A percentile compares a stretch with the other conserved stretches of the same genome.
phyloP scores from a whole-genome alignment of 2,797 vertebrate genomes.

The Phoxinus dragarum region DNA sequence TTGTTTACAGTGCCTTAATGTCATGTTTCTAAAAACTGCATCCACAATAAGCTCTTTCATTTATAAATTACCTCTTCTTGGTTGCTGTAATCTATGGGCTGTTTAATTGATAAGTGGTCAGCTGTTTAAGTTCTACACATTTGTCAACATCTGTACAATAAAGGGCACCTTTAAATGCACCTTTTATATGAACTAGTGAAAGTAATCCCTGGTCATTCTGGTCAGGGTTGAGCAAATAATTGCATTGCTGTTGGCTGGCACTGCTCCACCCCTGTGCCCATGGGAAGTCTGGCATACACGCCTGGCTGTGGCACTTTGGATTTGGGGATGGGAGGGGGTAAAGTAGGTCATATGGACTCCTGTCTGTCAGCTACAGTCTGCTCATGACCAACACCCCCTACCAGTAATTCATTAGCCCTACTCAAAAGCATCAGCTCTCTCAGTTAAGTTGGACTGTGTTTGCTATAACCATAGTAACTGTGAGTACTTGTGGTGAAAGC shows the following conservation, averaged over 20 bases:
- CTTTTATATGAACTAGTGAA: slow-evolving; percentile 47
- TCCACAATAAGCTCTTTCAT: slow-evolving; percentile 8
- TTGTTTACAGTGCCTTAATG: slow-evolving; percentile 8
- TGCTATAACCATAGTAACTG: slow-evolving; percentile 17
- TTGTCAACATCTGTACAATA: slow-evolving; percentile 44
- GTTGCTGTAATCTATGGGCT: slow-evolving; percentile 1
- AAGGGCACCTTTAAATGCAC: slow-evolving; percentile 41
- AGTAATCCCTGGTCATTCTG: slow-evolving; percentile 55
- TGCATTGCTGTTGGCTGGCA: slow-evolving; percentile 55
- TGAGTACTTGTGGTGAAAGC: background rate
- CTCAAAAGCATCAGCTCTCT: slow-evolving; percentile 16
- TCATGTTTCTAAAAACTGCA: slow-evolving; percentile 25
- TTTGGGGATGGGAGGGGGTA: slow-evolving; percentile 43
- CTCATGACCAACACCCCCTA: slow-evolving; percentile 32
- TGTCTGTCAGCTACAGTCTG: slow-evolving; percentile 44
- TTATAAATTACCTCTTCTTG: slow-evolving; percentile 11
- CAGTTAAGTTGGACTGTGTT: slow-evolving; percentile 15
- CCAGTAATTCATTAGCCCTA: slow-evolving; percentile 22
- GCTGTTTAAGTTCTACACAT: background rate
- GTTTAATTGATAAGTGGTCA: slow-evolving; percentile 17
- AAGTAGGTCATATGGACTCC: slow-evolving; percentile 62
- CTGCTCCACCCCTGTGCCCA: slow-evolving; percentile 43
- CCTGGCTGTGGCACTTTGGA: slow-evolving; percentile 49
- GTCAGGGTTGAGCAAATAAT: slow-evolving; percentile 57
- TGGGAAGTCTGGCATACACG: slow-evolving; percentile 57